Evolutionary conservation across 2,797 vertebrate genomes (phyloP).

Genomic region (Paguma larvata): DNA sequence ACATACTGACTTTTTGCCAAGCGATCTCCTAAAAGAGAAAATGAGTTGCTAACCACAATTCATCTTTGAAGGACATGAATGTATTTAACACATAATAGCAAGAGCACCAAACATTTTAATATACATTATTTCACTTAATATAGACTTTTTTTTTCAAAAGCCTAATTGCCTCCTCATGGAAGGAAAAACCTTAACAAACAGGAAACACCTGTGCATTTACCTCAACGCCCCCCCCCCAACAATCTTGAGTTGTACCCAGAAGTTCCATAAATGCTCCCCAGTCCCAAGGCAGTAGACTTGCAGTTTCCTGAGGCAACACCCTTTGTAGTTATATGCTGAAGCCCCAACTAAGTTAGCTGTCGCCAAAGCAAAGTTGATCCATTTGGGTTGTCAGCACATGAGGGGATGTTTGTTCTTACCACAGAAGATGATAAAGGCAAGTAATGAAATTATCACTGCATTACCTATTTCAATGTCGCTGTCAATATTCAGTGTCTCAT

Average conservation of each 20-base stretch:
- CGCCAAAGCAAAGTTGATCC: background rate
- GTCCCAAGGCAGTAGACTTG: background rate
- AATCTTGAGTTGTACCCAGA: background rate
- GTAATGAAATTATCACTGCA: background rate
- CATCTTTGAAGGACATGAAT: background rate
- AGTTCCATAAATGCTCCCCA: background rate
- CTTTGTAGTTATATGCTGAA: background rate
- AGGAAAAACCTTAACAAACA: background rate
- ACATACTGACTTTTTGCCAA: background rate
- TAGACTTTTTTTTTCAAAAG: background rate
- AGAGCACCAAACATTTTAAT: background rate
- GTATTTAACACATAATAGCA: constrained; percentile 19
- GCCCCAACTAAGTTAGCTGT: background rate
- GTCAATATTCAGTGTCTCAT: constrained; percentile 91
- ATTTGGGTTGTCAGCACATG: background rate
- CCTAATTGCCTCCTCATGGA: background rate
- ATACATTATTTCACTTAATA: constrained; percentile 22
- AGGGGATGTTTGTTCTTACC: background rate
- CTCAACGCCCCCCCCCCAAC: background rate
- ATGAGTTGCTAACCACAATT: background rate
- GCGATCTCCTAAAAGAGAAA: background rate
- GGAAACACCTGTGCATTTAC: constrained; percentile 37
- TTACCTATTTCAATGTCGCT: constrained; percentile 93
- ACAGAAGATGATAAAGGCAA: background rate
- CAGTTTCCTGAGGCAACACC: background rate